phyloP scores from a whole-genome alignment of 2,888 invertebrate species.

The Poecilobothrus nobilitatus region DNA sequence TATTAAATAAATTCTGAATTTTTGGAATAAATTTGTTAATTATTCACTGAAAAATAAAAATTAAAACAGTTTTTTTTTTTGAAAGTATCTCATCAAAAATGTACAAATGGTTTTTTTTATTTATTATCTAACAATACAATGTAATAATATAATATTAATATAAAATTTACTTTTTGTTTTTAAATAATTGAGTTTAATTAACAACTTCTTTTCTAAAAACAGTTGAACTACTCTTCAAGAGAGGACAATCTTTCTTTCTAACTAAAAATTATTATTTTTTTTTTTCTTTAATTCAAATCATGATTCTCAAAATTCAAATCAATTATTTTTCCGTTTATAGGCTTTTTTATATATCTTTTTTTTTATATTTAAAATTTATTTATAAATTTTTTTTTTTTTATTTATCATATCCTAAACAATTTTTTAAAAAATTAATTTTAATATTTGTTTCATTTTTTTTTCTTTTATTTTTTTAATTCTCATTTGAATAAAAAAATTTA shows the following conservation, averaged over 20 bases:
- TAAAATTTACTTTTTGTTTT: background rate
- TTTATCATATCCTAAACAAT: no score
- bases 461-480: background rate
- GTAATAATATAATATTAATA: slow-evolving; percentile 11
- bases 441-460: background rate
- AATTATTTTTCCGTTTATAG: background rate
- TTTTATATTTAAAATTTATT: no score
- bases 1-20: no score
- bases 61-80: background rate
- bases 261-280: background rate
- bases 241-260: background rate
- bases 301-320: background rate
- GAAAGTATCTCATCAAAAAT: slow-evolving; percentile 7
- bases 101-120: slow-evolving; percentile 8
- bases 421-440: background rate
- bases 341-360: background rate
- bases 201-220: background rate
- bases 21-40: no score
- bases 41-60: no score
- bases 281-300: background rate
- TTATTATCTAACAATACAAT: slow-evolving; percentile 11
- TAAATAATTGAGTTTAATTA: slow-evolving; percentile 6
- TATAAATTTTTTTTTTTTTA: no score
- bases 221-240: slow-evolving; percentile 1
- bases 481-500: background rate